Percentiles rank a stretch among this genome's conserved stretches.
phyloP scores from a whole-genome alignment of 2,113 vertebrate species.

The Steatornis caripensis region DNA sequence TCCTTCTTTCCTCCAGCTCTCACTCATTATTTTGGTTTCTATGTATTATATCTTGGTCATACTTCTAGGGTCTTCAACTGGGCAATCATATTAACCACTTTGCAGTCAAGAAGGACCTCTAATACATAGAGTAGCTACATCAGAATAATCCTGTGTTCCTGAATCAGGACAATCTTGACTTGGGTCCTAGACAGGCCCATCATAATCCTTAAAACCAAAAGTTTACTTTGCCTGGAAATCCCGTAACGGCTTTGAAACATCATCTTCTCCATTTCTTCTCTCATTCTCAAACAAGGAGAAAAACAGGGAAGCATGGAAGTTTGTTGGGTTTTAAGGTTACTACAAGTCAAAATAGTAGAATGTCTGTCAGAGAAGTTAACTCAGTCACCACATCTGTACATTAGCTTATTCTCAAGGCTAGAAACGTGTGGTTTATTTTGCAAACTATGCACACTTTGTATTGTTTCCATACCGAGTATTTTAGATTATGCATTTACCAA shows the following conservation, averaged over 20 bases:
- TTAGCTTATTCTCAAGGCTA: background rate
- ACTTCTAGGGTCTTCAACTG: background rate
- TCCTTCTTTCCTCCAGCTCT: background rate
- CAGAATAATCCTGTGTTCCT: background rate
- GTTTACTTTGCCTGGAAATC: background rate
- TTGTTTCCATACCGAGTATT: background rate
- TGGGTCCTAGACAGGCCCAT: rapidly evolving
- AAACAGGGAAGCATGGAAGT: background rate
- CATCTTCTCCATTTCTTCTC: background rate
- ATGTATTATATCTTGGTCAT: background rate
- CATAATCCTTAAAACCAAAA: background rate
- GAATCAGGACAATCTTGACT: background rate
- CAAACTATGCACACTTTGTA: background rate
- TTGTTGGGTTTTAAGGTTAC: background rate
- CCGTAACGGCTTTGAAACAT: rapidly evolving
- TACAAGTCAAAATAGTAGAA: background rate
- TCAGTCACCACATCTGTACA: background rate
- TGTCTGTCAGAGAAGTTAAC: background rate
- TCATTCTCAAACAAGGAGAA: background rate
- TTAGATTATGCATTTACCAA: background rate
- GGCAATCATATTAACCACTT: background rate
- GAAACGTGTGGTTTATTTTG: background rate
- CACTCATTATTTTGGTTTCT: background rate
- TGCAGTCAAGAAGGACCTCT: background rate
- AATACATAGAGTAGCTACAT: background rate